Evolutionary conservation across 35 echinoderm and acorn worm species (phyloP).

Genomic region (Amphiura filiformis): DNA sequence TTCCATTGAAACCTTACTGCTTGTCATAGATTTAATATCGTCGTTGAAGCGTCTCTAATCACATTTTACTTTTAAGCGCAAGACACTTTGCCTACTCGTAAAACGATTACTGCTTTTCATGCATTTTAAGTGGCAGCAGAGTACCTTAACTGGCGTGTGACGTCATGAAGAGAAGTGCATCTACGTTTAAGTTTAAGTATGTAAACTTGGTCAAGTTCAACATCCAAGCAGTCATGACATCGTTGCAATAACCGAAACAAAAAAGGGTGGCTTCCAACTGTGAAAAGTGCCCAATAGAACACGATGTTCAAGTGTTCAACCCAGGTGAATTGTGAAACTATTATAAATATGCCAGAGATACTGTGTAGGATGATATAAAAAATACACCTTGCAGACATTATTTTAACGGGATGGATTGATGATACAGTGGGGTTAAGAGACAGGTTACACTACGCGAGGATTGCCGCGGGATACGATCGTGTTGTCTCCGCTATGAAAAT

Average conservation of each 20-base stretch:
- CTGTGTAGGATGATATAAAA: neutral
- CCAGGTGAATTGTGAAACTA: constrained; percentile 1
- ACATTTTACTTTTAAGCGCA: too few relatives aligned
- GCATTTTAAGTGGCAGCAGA: too few relatives aligned
- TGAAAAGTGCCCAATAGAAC: neutral
- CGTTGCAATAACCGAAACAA: neutral
- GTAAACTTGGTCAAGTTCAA: constrained; percentile 8
- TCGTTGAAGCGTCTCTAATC: too few relatives aligned
- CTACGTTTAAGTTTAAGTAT: too few relatives aligned
- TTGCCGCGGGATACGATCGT: neutral
- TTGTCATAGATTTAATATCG: too few relatives aligned
- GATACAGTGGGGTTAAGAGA: neutral
- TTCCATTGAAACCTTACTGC: too few relatives aligned
- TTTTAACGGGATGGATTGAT: neutral
- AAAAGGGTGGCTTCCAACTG: neutral
- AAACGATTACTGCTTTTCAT: too few relatives aligned
- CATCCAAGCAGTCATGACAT: neutral
- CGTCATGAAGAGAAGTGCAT: too few relatives aligned
- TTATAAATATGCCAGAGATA: neutral
- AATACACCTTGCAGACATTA: neutral
- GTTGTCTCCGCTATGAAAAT: constrained; percentile 1
- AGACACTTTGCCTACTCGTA: too few relatives aligned
- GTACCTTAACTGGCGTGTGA: too few relatives aligned
- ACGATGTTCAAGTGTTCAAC: neutral
- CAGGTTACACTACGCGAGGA: neutral